Conservation (phyloP, 2,113 vertebrate species). For the Bos indicus region DNA sequence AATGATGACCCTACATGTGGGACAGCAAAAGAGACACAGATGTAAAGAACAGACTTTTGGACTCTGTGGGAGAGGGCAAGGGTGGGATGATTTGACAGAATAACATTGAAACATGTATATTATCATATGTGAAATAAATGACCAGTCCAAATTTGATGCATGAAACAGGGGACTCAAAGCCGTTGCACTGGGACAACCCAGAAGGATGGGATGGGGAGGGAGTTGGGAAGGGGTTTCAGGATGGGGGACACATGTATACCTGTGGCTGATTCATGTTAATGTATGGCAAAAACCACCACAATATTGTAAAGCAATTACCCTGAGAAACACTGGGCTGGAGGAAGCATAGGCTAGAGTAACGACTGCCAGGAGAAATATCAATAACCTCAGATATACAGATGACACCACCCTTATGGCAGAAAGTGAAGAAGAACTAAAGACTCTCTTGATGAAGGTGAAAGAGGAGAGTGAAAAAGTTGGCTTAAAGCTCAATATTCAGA, state of each 20-base stretch:
- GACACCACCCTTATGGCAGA: no score
- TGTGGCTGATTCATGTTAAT: not conserved
- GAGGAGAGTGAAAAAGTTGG: no score
- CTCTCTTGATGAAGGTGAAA: no score
- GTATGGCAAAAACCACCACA: not conserved
- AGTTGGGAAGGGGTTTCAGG: not conserved
- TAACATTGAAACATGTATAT: not conserved
- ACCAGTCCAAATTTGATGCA: not conserved
- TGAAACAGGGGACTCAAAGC: not conserved
- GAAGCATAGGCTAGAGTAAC: no score
- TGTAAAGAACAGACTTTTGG: not conserved
- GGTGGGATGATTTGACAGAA: not conserved
- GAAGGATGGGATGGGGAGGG: not conserved
- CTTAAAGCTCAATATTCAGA: no score
- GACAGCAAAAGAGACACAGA: not conserved
- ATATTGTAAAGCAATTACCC: not conserved
- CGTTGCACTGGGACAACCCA: fast-evolving
- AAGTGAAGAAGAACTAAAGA: no score
- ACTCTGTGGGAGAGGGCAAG: not conserved
- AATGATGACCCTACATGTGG: not conserved
- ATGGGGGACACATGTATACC: not conserved
- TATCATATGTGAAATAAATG: not conserved
- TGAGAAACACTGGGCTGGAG: not conserved
- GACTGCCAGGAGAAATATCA: no score
- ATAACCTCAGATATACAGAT: no score